phyloP scores from a whole-genome alignment of 2,888 invertebrate species.

The Drosophila lutescens region DNA sequence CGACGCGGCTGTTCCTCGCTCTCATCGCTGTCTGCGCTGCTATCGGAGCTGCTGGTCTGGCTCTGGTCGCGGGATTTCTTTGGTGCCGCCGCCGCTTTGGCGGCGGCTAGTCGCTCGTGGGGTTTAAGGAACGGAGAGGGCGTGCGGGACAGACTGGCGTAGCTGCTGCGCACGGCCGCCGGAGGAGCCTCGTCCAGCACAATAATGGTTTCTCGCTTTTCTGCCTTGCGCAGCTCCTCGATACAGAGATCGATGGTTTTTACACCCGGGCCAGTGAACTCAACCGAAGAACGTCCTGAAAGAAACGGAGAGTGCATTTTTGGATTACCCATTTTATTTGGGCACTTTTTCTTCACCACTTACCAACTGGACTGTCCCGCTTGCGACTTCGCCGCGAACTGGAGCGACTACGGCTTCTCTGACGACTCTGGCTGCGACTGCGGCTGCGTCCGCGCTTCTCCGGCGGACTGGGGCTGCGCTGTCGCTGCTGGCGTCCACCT shows the following conservation, averaged over 20 bases:
- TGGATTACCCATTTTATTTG: background rate
- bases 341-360: background rate
- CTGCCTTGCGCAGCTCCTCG: conserved; percentile 62
- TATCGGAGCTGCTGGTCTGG: conserved; percentile 81
- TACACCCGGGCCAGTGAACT: conserved; percentile 71
- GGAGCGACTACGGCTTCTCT: conserved; percentile 42
- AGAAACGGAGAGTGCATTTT: background rate
- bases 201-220: conserved; percentile 43
- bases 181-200: conserved; percentile 31
- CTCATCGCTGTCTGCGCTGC: conserved; percentile 85
- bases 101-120: conserved; percentile 80
- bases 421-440: conserved; percentile 32
- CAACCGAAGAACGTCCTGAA: conserved; percentile 76
- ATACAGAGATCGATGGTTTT: conserved; percentile 79
- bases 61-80: conserved; percentile 60
- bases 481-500: conserved; percentile 47
- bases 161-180: conserved; percentile 48
- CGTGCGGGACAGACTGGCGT: conserved; percentile 91
- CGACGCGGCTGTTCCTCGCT: conserved; percentile 83
- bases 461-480: conserved; percentile 62
- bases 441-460: conserved; percentile 32
- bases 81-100: conserved; percentile 45
- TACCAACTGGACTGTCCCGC: conserved; percentile 53
- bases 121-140: conserved; percentile 92
- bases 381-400: conserved; percentile 55